Percentiles rank a stretch among this genome's conserved stretches.
Evolutionary conservation across 2,888 invertebrate genomes (phyloP).

Genomic region (Xestoiulus laeticollis): DNA sequence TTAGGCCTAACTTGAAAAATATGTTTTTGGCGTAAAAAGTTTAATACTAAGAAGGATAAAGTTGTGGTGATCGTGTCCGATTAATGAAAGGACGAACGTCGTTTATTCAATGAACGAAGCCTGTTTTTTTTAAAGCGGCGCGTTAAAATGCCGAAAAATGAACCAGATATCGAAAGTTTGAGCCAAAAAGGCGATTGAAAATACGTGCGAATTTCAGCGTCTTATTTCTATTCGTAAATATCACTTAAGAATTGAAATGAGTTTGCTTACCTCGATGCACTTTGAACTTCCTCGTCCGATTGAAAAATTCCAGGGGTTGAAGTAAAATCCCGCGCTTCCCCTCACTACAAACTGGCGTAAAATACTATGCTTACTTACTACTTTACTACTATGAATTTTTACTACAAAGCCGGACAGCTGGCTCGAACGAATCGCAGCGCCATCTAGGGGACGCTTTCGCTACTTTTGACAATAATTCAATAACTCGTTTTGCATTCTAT

Average conservation of each 20-base stretch:
- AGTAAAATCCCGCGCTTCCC: not conserved
- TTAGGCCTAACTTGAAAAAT: not conserved
- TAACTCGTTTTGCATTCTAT: too few species aligned
- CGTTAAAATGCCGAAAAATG: not conserved
- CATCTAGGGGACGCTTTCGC: too few species aligned
- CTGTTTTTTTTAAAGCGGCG: not conserved
- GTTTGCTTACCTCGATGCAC: not conserved
- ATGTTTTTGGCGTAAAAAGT: too few species aligned
- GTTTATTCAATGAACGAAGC: not conserved
- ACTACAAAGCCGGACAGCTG: not conserved
- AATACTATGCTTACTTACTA: not conserved
- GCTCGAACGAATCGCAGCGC: not conserved
- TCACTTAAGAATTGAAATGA: not conserved
- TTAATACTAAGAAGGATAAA: too few species aligned
- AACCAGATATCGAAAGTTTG: not conserved
- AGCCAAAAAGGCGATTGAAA: not conserved
- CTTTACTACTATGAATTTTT: not conserved
- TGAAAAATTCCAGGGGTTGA: not conserved
- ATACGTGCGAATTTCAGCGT: not conserved
- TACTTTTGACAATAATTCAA: too few species aligned
- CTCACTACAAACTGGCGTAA: not conserved
- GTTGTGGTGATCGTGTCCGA: too few species aligned
- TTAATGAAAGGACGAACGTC: not conserved
- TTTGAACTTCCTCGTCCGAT: not conserved
- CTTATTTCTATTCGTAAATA: too few species aligned